A percentile compares a stretch with the other conserved stretches of the same genome.
These are phyloP conservation scores for Penelope pileata DNA, from an alignment of 2,113 vertebrate genomes.

Conservation along the genomic window DNA sequence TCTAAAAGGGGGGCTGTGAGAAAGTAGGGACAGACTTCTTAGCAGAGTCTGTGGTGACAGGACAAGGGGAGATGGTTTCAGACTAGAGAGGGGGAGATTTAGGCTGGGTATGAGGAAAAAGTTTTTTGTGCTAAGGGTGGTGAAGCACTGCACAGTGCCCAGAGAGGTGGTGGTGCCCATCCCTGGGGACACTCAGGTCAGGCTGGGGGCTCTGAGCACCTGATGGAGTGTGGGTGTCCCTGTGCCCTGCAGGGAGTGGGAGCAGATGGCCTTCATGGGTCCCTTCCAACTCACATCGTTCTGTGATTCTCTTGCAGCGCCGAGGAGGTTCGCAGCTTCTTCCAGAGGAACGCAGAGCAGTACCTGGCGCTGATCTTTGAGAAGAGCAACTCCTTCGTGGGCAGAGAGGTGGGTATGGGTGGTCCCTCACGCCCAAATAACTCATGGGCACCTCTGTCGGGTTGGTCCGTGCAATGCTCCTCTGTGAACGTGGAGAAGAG, in stretches of 20 bases:
- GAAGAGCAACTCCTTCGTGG: slow-evolving; percentile 80
- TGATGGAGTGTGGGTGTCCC: neutral
- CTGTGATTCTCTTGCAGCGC: slow-evolving; percentile 68
- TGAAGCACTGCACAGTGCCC: neutral
- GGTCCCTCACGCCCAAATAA: neutral
- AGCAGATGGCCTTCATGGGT: too few species aligned
- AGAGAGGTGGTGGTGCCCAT: neutral
- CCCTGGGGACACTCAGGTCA: neutral
- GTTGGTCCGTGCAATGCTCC: neutral
- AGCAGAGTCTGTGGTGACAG: too few species aligned
- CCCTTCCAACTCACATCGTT: too few species aligned
- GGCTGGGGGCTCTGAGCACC: neutral
- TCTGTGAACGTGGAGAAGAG: neutral
- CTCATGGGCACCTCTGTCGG: neutral
- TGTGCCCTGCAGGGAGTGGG: too few species aligned
- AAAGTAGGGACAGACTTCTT: neutral
- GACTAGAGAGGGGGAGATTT: neutral
- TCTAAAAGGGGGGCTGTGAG: neutral
- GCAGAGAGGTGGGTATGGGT: slow-evolving; percentile 86
- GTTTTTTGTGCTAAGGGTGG: neutral
- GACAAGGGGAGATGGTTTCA: neutral
- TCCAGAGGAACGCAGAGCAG: slow-evolving; percentile 79
- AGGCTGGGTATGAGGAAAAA: neutral
- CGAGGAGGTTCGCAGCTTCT: slow-evolving; percentile 84
- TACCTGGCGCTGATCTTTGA: slow-evolving; percentile 92